These are phyloP conservation scores for Etheostoma spectabile DNA, from an alignment of 2,113 vertebrate genomes.

Conservation along the genomic window DNA sequence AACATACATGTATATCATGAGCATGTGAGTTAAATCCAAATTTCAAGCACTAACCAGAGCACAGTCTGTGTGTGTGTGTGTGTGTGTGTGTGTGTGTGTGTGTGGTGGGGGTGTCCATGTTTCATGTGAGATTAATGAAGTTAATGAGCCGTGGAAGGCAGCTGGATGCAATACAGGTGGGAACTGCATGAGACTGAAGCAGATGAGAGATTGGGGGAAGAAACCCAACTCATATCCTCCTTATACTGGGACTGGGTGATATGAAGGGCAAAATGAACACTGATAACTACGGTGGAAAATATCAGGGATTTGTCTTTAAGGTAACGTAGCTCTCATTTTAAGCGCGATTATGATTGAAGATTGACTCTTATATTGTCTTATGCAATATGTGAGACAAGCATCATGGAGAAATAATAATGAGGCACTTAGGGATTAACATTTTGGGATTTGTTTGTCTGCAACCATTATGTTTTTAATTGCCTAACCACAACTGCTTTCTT, in stretches of 20 bases:
- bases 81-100: background rate
- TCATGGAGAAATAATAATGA: slow-evolving; percentile 8
- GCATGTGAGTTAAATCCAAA: background rate
- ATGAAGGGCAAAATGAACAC: background rate
- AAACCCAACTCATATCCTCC: background rate
- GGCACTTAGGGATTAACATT: background rate
- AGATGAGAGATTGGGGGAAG: background rate
- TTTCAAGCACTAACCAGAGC: background rate
- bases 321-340: slow-evolving; percentile 1
- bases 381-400: background rate
- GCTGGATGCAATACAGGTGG: slow-evolving; percentile 35
- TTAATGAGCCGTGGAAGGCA: slow-evolving; percentile 52
- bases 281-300: background rate
- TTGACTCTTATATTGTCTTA: background rate
- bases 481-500: background rate
- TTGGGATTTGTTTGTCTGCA: background rate
- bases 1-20: slow-evolving; percentile 1
- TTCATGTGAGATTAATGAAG: slow-evolving; percentile 50
- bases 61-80: background rate
- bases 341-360: background rate
- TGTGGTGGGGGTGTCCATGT: background rate
- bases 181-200: slow-evolving; percentile 1
- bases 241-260: background rate
- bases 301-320: background rate
- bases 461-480: background rate